Evolutionary conservation across 2,113 vertebrate species (phyloP), one percentile per base, ranked within the genome.

Genomic region (Otus sunia): DNA sequence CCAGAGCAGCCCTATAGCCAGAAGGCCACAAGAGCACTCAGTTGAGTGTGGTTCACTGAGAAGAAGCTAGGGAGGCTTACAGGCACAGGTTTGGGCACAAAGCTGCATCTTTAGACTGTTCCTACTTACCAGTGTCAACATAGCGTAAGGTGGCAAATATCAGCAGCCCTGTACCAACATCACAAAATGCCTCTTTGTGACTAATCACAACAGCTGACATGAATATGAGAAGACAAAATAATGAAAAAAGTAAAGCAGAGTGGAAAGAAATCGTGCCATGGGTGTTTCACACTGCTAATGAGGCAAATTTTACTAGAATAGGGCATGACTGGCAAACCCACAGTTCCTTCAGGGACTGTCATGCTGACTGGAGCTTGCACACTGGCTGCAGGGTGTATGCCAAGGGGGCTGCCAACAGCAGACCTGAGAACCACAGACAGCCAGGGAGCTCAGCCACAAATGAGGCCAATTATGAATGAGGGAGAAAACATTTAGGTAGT

Each of bases 401-500:
- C 30, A 72, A 71, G 15, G 45, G 1, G 2, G 10, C 59, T 83
- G 71, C 82, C 81, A 82, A 34, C 29, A 81, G 60, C 59, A 55
- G 83, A 78, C 59, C 58, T 72, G 71, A 80, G 66, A 93, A 76
- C 53, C 4, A 0, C 53, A 47, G 41, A 23, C 73, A 80, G 21
- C 52, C 90, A 84, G 27, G 23, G 30, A 83, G 8, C 34, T 90
- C 45, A 82, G 37, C 64, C 87, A 69, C 64, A 94, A 68, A 21
- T 58, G 6, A 86, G 34, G 59, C 83, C 45, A 78, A 82, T 94
- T 93, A 71, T 77, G 87, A 96, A 80, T 59, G 81, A 85, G 85
- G 19, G n/a, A 86, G 62, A 96, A 87, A 92, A 63, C 20, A 49
- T 86, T 96, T 95, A 86, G 53, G 25, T 23, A 64, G 88, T 32